Evolutionary conservation across 2,113 vertebrate species (phyloP), one percentile per base, ranked within the genome.

Genomic region (Octodon degus): DNA sequence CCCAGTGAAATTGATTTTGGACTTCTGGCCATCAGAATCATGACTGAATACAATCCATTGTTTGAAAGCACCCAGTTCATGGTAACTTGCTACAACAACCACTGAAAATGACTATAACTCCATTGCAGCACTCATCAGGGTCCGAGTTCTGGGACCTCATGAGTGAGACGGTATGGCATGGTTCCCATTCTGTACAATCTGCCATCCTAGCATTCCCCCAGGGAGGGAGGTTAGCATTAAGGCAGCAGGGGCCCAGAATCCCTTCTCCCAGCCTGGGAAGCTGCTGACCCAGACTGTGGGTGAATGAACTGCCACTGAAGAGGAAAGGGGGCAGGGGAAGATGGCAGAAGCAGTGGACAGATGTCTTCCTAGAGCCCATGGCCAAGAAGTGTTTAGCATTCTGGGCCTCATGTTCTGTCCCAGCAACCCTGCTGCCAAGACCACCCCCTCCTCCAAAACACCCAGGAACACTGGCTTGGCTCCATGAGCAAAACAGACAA

Each of bases 331-430:
- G 24, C 27, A 89, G n/a, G 32, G 55, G 63, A 91, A 91, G 91
- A 95, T n/a, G 72, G 89, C 67, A 92, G 83, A 47, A 84, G 58
- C 43, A 94, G 12, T 65, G 68, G 86, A 89, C 62, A 95, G 93
- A 97, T 94, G 91, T 96, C 62, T 96, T 94, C 83, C 88, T 58
- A 95, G 79, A 96, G 68, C 68, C 74, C 74, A 84, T 22, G 25
- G 86, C 93, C 96, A 97, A 97, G 62, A 96, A 74, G 22, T 81
- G 9, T 80, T 96, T 96, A 97, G 83, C 94, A 97, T 97, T 97
- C 95, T 86, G 58, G 63, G 79, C 86, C 58, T 96, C 74, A 80
- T 74, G 80, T 80, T 96, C 89, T 95, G 93, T 89, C 91, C 84
- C 74, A 95, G 94, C 72, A 96, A 92, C 60, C 55, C 83, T 86